Percentiles rank a stretch among this genome's conserved stretches.
Conservation (phyloP, 2,113 vertebrate genomes). For the Myrmecobius fasciatus region DNA sequence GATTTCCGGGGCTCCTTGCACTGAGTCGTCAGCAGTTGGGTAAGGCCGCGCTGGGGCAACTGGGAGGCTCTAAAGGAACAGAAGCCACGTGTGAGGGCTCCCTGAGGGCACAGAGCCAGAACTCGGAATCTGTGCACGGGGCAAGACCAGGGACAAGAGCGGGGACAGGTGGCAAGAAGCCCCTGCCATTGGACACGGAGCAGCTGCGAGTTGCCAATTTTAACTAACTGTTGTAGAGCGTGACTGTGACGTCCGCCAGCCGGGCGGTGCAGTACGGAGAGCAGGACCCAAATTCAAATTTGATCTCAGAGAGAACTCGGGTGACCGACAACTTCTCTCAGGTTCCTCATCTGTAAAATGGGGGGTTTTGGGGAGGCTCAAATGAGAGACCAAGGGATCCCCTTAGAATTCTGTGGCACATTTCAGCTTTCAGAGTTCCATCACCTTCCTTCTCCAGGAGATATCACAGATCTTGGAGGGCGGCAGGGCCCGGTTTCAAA, state of each 20-base stretch:
- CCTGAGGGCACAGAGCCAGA: background rate
- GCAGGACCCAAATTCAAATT: background rate
- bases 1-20: background rate
- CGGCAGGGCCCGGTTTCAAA: too few species aligned
- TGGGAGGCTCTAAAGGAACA: background rate
- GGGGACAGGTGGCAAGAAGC: background rate
- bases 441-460: background rate
- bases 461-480: too few species aligned
- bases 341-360: background rate
- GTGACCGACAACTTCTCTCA: background rate
- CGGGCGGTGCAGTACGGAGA: accelerated
- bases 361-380: background rate
- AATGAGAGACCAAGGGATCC: background rate
- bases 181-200: background rate
- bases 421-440: background rate
- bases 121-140: background rate
- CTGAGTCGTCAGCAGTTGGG: background rate
- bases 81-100: background rate
- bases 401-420: background rate
- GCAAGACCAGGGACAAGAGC: background rate
- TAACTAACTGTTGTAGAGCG: background rate
- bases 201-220: background rate
- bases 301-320: background rate
- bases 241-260: background rate
- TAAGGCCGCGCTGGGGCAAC: background rate